Evolutionary conservation across 2,888 invertebrate genomes (phyloP).

Genomic region (Pemphredon lugubris): DNA sequence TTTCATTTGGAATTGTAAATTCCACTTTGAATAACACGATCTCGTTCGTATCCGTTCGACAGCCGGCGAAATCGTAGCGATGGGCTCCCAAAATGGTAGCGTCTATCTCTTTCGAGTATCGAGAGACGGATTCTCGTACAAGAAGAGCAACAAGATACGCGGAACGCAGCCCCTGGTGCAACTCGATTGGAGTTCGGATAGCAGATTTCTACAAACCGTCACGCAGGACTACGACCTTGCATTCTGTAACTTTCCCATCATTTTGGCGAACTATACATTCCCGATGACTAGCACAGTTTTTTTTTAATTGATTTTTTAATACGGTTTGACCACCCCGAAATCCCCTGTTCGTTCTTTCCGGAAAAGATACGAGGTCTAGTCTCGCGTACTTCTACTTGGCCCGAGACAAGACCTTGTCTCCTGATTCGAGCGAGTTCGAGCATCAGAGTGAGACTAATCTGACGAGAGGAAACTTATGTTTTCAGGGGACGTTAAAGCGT

Average conservation of each 20-base stretch:
- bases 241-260: slow-evolving; percentile 84
- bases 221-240: slow-evolving; percentile 94
- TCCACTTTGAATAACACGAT: no score
- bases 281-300: no score
- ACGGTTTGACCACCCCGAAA: no score
- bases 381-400: no score
- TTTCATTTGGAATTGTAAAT: slow-evolving; percentile 6
- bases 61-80: slow-evolving; percentile 94
- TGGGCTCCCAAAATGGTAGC: slow-evolving; percentile 95
- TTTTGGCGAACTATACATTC: no score
- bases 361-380: no score
- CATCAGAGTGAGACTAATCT: no score
- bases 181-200: slow-evolving; percentile 95
- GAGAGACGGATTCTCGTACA: slow-evolving; percentile 94
- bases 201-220: slow-evolving; percentile 92
- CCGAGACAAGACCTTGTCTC: no score
- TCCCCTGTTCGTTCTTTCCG: no score
- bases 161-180: slow-evolving; percentile 93
- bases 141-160: slow-evolving; percentile 93
- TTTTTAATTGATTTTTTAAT: no score
- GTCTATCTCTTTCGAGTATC: slow-evolving; percentile 92
- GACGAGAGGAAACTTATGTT: not conserved
- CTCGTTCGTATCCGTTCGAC: no score
- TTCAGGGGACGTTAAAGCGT: slow-evolving; percentile 93
- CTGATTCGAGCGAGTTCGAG: no score